A percentile compares a stretch with the other conserved stretches of the same genome.
Evolutionary conservation across 2,888 invertebrate species (phyloP).

Genomic region (Poecilobothrus nobilitatus): DNA sequence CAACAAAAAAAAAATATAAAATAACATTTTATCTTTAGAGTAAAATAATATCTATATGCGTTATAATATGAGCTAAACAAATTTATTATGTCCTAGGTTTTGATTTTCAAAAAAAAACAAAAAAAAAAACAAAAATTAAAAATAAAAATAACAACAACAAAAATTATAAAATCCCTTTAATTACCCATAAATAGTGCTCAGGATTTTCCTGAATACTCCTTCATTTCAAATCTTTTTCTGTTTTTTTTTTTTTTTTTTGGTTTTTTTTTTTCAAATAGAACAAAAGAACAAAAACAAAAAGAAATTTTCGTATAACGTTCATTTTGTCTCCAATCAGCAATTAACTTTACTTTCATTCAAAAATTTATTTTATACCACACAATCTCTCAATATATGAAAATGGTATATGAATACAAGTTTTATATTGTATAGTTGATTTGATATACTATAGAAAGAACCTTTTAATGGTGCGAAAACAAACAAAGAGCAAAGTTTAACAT

Average conservation of each 20-base stretch:
- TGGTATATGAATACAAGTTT: too few species aligned
- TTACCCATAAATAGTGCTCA: conserved; percentile 22
- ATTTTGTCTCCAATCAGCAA: conserved; percentile 13
- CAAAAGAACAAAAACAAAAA: background rate
- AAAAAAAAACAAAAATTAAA: conserved; percentile 16
- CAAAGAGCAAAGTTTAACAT: too few species aligned
- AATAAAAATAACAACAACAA: conserved; percentile 15
- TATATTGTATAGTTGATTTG: too few species aligned
- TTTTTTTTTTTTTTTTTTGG: too few species aligned
- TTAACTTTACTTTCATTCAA: conserved; percentile 16
- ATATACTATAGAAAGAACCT: too few species aligned
- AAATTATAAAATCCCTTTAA: conserved; percentile 23
- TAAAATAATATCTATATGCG: background rate
- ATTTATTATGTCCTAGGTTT: conserved; percentile 20
- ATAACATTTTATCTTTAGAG: too few species aligned
- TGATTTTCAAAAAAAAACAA: conserved; percentile 18
- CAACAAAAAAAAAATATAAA: background rate
- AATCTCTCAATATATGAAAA: too few species aligned
- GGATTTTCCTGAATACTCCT: conserved; percentile 14
- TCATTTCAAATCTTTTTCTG: conserved; percentile 22
- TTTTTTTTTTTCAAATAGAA: too few species aligned
- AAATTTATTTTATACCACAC: background rate
- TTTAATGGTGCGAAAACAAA: too few species aligned
- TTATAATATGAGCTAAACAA: conserved; percentile 11
- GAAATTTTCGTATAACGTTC: background rate